Evolutionary conservation across 1,140 invertebrate genomes (phyloP).

Genomic region (Campoletis sonorensis): DNA sequence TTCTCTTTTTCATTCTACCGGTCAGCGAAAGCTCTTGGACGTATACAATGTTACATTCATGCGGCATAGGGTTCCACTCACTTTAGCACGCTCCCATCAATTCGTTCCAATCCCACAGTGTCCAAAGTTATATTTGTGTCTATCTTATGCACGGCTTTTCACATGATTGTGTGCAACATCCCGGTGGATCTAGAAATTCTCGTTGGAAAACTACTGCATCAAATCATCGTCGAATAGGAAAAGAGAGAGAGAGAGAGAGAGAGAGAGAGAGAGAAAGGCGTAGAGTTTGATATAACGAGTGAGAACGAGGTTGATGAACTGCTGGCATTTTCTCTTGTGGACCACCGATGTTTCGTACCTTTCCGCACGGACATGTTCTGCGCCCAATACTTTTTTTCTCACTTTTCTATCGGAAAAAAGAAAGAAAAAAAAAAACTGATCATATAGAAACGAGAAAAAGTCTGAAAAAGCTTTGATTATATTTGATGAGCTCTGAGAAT

Average conservation of each 20-base stretch:
- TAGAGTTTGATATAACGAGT: background rate
- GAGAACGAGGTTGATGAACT: conserved; percentile 23
- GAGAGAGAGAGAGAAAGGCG: background rate
- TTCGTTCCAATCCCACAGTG: background rate
- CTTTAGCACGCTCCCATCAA: background rate
- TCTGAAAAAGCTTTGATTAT: no score
- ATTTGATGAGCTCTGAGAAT: no score
- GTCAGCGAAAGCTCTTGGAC: conserved; percentile 14
- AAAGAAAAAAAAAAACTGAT: no score
- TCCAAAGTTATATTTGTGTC: background rate
- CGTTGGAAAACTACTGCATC: conserved; percentile 14
- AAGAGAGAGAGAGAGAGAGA: background rate
- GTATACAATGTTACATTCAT: background rate
- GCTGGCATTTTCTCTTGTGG: background rate
- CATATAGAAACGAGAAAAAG: no score
- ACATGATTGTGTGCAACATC: conserved; percentile 5
- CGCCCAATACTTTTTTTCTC: background rate
- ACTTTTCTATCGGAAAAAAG: background rate
- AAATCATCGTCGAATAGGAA: conserved; percentile 3
- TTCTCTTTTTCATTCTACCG: background rate
- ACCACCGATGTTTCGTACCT: background rate
- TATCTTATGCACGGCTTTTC: conserved; percentile 7
- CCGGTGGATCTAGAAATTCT: background rate
- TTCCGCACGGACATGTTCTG: background rate
- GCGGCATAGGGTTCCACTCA: background rate